Evolutionary conservation across 2,888 invertebrate genomes (phyloP).

Genomic region (Scaptomyza cyrtandrae): DNA sequence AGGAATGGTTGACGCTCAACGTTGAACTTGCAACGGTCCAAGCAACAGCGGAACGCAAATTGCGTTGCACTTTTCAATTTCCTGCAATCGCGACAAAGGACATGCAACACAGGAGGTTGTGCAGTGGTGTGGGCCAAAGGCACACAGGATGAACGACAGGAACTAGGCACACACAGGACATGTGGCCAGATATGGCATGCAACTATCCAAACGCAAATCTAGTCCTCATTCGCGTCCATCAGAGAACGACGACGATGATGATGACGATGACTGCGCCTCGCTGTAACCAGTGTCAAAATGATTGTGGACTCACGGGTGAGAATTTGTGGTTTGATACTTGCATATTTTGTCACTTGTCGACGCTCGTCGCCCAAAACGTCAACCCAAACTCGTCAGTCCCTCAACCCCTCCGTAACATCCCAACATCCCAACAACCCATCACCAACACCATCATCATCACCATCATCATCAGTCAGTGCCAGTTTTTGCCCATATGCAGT

Average conservation of each 20-base stretch:
- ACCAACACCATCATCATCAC: constrained; percentile 1
- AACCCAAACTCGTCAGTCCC: background rate
- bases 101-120: constrained; percentile 12
- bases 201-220: constrained; percentile 77
- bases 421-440: constrained; percentile 14
- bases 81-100: constrained; percentile 57
- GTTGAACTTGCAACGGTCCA: constrained; percentile 31
- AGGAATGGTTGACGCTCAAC: constrained; percentile 24
- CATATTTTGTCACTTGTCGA: constrained; percentile 77
- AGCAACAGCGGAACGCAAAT: constrained; percentile 71
- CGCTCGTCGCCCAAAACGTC: constrained; percentile 20
- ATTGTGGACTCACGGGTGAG: constrained; percentile 80
- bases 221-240: constrained; percentile 52
- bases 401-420: background rate
- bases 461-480: constrained; percentile 50
- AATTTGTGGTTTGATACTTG: constrained; percentile 80
- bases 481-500: constrained; percentile 25
- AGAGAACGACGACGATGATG: background rate
- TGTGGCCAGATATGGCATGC: constrained; percentile 61
- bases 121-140: constrained; percentile 4
- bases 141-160: constrained; percentile 26
- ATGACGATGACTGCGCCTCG: constrained; percentile 15
- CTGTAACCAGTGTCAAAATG: constrained; percentile 78
- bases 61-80: constrained; percentile 79
- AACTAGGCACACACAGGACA: constrained; percentile 37